A percentile compares a stretch with the other conserved stretches of the same genome.
Evolutionary conservation across 1,140 invertebrate species (phyloP).

Genomic region (Brevipalpus yothersi): DNA sequence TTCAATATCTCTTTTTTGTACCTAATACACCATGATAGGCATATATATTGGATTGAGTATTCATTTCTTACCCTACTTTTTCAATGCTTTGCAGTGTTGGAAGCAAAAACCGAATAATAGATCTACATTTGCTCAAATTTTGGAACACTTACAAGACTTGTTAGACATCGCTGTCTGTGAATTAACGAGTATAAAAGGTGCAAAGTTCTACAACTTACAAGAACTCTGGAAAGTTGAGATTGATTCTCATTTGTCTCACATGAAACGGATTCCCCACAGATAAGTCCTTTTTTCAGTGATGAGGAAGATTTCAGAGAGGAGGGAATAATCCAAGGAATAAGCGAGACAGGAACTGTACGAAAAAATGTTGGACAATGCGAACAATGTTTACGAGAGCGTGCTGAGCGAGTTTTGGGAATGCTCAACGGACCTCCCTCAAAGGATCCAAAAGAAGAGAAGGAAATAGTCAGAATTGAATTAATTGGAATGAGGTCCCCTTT

Average conservation of each 20-base stretch:
- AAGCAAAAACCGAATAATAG: slow-evolving; percentile 65
- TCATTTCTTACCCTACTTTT: not conserved
- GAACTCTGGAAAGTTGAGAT: slow-evolving; percentile 69
- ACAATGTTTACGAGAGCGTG: slow-evolving; percentile 19
- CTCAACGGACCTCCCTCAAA: not conserved
- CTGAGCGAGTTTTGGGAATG: not conserved
- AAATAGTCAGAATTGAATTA: not conserved
- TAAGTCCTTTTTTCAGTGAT: slow-evolving; percentile 23
- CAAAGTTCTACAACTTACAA: slow-evolving; percentile 21
- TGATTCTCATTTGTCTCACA: slow-evolving; percentile 44
- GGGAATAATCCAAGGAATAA: slow-evolving; percentile 62
- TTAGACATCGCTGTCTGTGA: slow-evolving; percentile 25
- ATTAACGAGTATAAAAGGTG: not conserved
- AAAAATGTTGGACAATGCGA: slow-evolving; percentile 63
- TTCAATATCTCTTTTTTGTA: not conserved
- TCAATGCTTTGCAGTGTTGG: too few species aligned
- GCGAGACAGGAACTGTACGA: slow-evolving; percentile 78
- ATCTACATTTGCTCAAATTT: slow-evolving; percentile 78
- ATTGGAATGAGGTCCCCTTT: not conserved
- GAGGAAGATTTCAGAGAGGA: slow-evolving; percentile 41
- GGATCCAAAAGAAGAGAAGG: not conserved
- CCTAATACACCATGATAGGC: not conserved
- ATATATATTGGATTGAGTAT: not conserved
- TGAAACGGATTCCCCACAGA: slow-evolving; percentile 30
- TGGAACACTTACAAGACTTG: slow-evolving; percentile 67